phyloP scores from a whole-genome alignment of 2,888 invertebrate genomes.

The Pandemis heparana region DNA sequence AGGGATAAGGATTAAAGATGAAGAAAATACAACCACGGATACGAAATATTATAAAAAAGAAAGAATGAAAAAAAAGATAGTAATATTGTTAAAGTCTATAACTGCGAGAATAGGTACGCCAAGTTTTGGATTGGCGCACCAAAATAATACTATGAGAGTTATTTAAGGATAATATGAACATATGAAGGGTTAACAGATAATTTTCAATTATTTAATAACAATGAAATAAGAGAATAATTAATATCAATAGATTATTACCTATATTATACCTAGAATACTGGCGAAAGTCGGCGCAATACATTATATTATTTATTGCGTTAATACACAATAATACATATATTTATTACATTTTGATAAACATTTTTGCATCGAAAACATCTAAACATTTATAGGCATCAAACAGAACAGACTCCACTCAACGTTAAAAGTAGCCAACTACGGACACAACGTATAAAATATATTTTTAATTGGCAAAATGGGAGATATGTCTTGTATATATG shows the following conservation, averaged over 20 bases:
- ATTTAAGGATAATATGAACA: too few relatives aligned
- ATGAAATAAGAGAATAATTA: background rate
- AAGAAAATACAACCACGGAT: too few relatives aligned
- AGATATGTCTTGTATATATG: conserved; percentile 71
- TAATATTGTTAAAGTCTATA: too few relatives aligned
- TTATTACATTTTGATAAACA: conserved; percentile 35
- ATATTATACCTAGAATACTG: conserved; percentile 33
- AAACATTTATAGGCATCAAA: conserved; percentile 1
- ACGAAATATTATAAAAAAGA: too few relatives aligned
- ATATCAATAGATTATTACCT: background rate
- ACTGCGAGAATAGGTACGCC: too few relatives aligned
- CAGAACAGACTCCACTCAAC: conserved; percentile 47
- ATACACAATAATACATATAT: conserved; percentile 51
- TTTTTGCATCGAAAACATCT: conserved; percentile 13
- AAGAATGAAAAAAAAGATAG: too few relatives aligned
- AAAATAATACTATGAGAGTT: too few relatives aligned
- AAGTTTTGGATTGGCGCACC: too few relatives aligned
- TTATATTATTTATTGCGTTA: conserved; percentile 53
- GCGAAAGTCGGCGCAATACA: conserved; percentile 41
- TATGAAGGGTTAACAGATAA: too few relatives aligned
- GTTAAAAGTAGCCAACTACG: conserved; percentile 52
- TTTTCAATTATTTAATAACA: background rate
- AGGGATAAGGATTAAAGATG: too few relatives aligned
- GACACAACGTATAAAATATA: conserved; percentile 63
- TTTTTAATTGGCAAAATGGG: conserved; percentile 84